phyloP scores from a whole-genome alignment of 2,888 invertebrate genomes.

The Phorcus lineatus region DNA sequence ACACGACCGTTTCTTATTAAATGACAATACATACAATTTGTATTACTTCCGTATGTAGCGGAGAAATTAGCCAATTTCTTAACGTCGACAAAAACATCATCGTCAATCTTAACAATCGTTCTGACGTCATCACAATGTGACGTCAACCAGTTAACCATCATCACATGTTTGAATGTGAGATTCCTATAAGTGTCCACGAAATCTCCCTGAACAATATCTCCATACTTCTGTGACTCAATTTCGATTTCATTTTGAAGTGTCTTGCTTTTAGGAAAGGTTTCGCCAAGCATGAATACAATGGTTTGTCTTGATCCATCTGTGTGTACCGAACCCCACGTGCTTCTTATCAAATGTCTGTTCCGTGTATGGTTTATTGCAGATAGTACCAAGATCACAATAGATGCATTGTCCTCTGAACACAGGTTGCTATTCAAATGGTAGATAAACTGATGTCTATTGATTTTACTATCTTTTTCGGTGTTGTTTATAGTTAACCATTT shows the following conservation, averaged over 20 bases:
- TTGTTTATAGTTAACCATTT: too few species aligned
- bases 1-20: constrained; percentile 46
- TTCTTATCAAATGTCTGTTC: constrained; percentile 37
- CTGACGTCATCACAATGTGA: constrained; percentile 66
- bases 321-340: constrained; percentile 56
- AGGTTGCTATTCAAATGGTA: too few species aligned
- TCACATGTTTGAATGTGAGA: constrained; percentile 40
- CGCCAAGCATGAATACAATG: constrained; percentile 73
- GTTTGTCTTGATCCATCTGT: constrained; percentile 61
- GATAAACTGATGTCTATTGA: too few species aligned
- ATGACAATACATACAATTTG: constrained; percentile 54
- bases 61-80: constrained; percentile 78
- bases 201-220: too few species aligned
- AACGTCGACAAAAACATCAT: constrained; percentile 72
- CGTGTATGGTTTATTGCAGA: constrained; percentile 35
- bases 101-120: constrained; percentile 71
- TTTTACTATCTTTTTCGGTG: too few species aligned
- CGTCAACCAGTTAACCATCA: constrained; percentile 64
- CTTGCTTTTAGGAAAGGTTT: constrained; percentile 35
- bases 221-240: too few species aligned
- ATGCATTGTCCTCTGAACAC: too few species aligned
- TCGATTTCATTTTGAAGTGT: too few species aligned
- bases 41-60: constrained; percentile 35
- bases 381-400: not conserved
- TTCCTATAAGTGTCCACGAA: too few species aligned